phyloP scores from a whole-genome alignment of 2,888 invertebrate genomes.

The Pteria penguin region DNA sequence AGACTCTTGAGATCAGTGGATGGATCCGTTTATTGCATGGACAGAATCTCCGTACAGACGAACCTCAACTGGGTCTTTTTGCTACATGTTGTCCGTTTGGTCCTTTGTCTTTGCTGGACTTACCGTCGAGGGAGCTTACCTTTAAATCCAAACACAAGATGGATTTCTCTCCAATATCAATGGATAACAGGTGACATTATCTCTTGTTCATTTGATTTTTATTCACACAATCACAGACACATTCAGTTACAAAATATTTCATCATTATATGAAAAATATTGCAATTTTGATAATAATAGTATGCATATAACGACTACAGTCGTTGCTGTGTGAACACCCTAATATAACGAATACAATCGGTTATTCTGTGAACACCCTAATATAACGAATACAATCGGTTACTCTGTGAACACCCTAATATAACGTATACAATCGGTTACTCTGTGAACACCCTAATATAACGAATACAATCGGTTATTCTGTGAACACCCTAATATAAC shows the following conservation, averaged over 20 bases:
- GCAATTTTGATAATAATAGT: background rate
- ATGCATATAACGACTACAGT: too few relatives aligned
- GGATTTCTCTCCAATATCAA: slow-evolving; percentile 96
- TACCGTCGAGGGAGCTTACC: slow-evolving; percentile 99
- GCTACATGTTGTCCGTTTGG: slow-evolving; percentile 99
- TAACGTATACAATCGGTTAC: too few relatives aligned
- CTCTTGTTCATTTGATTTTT: background rate
- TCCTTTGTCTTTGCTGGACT: slow-evolving; percentile 96
- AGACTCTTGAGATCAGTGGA: slow-evolving; percentile 98
- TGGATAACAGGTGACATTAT: slow-evolving; percentile 93
- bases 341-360: too few relatives aligned
- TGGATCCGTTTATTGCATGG: slow-evolving; percentile 97
- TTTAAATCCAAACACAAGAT: slow-evolving; percentile 99
- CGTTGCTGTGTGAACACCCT: too few relatives aligned
- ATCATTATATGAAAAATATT: background rate
- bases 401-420: too few relatives aligned
- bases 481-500: too few relatives aligned
- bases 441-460: too few relatives aligned
- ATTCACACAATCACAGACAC: background rate
- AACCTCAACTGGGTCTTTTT: slow-evolving; percentile 94
- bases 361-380: too few relatives aligned
- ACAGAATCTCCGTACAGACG: slow-evolving; percentile 85
- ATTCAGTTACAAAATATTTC: background rate
- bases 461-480: too few relatives aligned
- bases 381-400: too few relatives aligned